Evolutionary conservation across 1,140 invertebrate species (phyloP).

Genomic region (Phocides pigmalion): DNA sequence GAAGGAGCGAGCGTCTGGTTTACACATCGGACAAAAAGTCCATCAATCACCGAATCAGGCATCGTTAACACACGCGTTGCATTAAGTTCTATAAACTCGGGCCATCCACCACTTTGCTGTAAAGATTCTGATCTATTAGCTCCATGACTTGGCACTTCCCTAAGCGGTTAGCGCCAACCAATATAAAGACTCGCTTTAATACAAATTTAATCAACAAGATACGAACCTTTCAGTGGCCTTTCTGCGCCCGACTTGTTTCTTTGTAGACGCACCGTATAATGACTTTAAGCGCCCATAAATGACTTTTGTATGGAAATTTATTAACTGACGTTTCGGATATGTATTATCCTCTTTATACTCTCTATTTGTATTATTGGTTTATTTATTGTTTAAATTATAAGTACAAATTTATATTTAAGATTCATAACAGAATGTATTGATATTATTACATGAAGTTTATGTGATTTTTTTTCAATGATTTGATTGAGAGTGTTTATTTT

Average conservation of each 20-base stretch:
- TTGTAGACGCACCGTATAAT: constrained; percentile 74
- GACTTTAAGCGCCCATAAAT: constrained; percentile 76
- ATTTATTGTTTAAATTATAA: constrained; percentile 26
- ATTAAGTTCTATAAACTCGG: constrained; percentile 70
- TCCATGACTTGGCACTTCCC: constrained; percentile 65
- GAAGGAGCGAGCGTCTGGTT: constrained; percentile 60
- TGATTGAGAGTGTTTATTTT: no score
- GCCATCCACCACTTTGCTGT: constrained; percentile 65
- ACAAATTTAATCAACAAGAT: constrained; percentile 81
- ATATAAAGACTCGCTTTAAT: constrained; percentile 77
- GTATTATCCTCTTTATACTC: constrained; percentile 52
- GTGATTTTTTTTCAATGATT: no score
- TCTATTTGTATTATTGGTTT: not conserved
- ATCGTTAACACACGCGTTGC: constrained; percentile 73
- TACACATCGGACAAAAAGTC: constrained; percentile 63
- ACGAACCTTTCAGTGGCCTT: constrained; percentile 67
- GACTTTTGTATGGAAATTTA: constrained; percentile 76
- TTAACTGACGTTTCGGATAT: constrained; percentile 66
- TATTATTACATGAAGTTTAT: no score
- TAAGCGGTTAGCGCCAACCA: constrained; percentile 68
- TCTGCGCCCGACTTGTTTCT: constrained; percentile 65
- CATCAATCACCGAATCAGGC: constrained; percentile 77
- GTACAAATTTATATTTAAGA: no score
- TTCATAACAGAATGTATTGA: no score
- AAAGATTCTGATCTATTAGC: constrained; percentile 82